phyloP scores from a whole-genome alignment of 1,140 invertebrate genomes.

The Formica selysi region DNA sequence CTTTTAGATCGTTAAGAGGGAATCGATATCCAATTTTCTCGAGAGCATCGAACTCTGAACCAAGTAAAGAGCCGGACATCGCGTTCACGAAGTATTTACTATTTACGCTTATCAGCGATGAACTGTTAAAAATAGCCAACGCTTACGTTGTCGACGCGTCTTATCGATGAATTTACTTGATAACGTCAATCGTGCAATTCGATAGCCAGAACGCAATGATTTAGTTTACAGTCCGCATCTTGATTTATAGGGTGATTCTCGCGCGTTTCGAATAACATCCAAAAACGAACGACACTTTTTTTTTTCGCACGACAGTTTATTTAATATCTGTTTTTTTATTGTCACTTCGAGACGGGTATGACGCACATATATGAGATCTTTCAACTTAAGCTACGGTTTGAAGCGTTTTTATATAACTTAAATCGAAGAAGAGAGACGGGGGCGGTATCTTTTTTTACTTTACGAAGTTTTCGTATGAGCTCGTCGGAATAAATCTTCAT shows the following conservation, averaged over 20 bases:
- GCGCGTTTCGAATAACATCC: neutral
- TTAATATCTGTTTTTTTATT: slow-evolving; percentile 13
- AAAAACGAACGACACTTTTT: slow-evolving; percentile 9
- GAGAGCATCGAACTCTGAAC: slow-evolving; percentile 54
- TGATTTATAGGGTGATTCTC: neutral
- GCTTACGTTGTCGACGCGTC: slow-evolving; percentile 16
- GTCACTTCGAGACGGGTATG: slow-evolving; percentile 15
- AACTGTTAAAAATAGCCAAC: slow-evolving; percentile 51
- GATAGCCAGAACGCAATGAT: slow-evolving; percentile 9
- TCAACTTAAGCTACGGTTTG: slow-evolving; percentile 10
- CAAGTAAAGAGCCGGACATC: neutral
- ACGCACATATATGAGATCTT: slow-evolving; percentile 37
- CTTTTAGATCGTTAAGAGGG: neutral
- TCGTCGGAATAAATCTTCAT: neutral
- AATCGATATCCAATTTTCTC: slow-evolving; percentile 10
- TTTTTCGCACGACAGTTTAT: neutral
- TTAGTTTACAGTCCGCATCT: neutral
- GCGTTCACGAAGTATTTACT: slow-evolving; percentile 21
- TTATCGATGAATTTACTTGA: slow-evolving; percentile 53
- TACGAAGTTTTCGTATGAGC: neutral
- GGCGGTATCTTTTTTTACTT: neutral
- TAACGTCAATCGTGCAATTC: neutral
- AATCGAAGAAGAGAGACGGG: neutral
- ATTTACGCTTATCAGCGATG: slow-evolving; percentile 56
- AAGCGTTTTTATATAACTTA: neutral